Percentiles rank a stretch among this genome's conserved stretches.
phyloP scores from a whole-genome alignment of 2,113 vertebrate species.

The Neodontobutis hainanensis region DNA sequence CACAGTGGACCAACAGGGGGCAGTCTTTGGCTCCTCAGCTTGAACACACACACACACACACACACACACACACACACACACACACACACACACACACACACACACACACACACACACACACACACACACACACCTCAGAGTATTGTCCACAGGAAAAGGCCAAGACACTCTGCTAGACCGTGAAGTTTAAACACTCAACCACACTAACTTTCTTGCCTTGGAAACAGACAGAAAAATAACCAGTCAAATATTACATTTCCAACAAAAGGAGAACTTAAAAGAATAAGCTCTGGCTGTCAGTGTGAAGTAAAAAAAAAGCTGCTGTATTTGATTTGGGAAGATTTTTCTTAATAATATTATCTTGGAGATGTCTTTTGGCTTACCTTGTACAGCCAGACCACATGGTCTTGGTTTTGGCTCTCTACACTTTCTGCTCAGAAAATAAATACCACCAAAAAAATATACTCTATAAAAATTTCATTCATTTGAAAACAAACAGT shows the following conservation, averaged over 20 bases:
- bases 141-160: conserved; percentile 6
- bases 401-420: too few species aligned
- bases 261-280: neutral
- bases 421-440: too few species aligned
- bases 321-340: neutral
- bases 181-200: neutral
- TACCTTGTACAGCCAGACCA: neutral
- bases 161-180: conserved; percentile 5
- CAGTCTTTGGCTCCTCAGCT: conserved; percentile 60
- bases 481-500: neutral
- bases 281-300: neutral
- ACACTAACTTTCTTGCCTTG: neutral
- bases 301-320: neutral
- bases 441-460: neutral
- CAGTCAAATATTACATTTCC: conserved; percentile 4
- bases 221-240: conserved; percentile 1
- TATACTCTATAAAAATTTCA: neutral
- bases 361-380: neutral
- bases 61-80: too few species aligned
- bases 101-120: too few species aligned
- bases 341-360: neutral
- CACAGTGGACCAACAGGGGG: conserved; percentile 69
- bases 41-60: too few species aligned
- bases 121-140: conserved; percentile 9
- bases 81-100: too few species aligned